phyloP scores from a whole-genome alignment of 2,797 vertebrate species.

The Alcedo atthis region DNA sequence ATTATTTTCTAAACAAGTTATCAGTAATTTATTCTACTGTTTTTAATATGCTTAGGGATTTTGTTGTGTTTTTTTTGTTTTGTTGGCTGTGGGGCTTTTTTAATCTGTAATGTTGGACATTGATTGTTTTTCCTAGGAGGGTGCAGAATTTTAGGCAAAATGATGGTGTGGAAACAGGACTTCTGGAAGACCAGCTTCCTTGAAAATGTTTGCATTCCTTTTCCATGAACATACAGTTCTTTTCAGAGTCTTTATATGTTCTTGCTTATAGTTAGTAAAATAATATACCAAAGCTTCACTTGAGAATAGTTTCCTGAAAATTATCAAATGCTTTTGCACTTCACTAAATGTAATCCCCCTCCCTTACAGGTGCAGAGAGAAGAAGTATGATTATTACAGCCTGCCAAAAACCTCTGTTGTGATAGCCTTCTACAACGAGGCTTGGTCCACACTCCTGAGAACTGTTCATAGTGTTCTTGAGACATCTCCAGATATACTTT shows the following conservation, averaged over 20 bases:
- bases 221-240: background rate
- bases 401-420: conserved; percentile 86
- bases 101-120: background rate
- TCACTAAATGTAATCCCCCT: background rate
- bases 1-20: background rate
- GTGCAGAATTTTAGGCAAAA: background rate
- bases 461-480: conserved; percentile 94
- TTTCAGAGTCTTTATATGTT: background rate
- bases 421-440: conserved; percentile 92
- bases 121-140: background rate
- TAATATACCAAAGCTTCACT: background rate
- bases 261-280: background rate
- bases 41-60: background rate
- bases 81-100: background rate
- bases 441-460: conserved; percentile 89
- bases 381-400: conserved; percentile 83
- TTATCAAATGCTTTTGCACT: background rate
- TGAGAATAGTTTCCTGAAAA: background rate
- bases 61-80: background rate
- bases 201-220: background rate
- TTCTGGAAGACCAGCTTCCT: background rate
- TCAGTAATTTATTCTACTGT: background rate
- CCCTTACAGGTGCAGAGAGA: conserved; percentile 85
- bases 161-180: background rate
- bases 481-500: conserved; percentile 91